Conservation (phyloP, 2,888 invertebrate species). For the Nomada lathburiana region DNA sequence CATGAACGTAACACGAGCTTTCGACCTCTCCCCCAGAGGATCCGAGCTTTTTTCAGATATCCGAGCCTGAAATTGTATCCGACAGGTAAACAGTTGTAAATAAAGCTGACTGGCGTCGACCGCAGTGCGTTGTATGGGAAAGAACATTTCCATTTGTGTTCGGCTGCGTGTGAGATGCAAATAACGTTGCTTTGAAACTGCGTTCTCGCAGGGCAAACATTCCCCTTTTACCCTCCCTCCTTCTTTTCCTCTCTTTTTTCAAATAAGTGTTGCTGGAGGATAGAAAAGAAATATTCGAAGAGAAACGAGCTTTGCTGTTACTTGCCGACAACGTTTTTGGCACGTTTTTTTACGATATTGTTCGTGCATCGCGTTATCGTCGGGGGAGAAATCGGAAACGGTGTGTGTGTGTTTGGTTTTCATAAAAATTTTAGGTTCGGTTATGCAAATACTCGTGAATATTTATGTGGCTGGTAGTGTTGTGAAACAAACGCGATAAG, state of each 20-base stretch:
- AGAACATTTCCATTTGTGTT: slow-evolving; percentile 54
- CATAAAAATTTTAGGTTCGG: neutral
- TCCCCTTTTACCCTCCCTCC: neutral
- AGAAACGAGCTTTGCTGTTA: neutral
- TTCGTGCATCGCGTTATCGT: neutral
- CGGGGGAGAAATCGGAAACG: neutral
- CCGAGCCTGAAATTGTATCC: slow-evolving; percentile 51
- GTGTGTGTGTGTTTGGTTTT: neutral
- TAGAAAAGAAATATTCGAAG: neutral
- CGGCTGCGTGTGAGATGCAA: slow-evolving; percentile 56
- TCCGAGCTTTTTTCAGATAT: slow-evolving; percentile 36
- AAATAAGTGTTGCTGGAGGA: slow-evolving; percentile 8
- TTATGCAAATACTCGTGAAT: neutral
- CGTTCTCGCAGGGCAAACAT: slow-evolving; percentile 51
- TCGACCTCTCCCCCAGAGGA: slow-evolving; percentile 20
- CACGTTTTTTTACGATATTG: neutral
- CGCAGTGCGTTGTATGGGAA: neutral
- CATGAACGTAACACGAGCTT: slow-evolving; percentile 44
- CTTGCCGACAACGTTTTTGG: neutral
- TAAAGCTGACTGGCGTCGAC: slow-evolving; percentile 44
- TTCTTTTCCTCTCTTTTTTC: neutral
- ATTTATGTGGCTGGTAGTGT: neutral
- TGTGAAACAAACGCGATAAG: slow-evolving; percentile 2
- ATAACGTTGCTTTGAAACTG: slow-evolving; percentile 56
- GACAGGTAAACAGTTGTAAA: slow-evolving; percentile 54